Conservation (phyloP, 2,888 invertebrate species). For the Sepioteuthis lessoniana region DNA sequence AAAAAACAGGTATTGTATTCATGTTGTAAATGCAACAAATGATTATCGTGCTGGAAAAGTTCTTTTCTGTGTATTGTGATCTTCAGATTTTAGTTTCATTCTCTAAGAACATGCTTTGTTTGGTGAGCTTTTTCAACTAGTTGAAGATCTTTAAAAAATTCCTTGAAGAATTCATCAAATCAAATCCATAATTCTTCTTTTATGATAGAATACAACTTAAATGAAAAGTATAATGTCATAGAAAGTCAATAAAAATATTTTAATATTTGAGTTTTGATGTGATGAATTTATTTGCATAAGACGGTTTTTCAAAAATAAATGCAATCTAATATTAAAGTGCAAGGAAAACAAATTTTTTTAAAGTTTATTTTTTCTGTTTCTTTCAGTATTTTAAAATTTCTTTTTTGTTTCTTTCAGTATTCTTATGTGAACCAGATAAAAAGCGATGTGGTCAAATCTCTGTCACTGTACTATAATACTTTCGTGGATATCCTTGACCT, state of each 20-base stretch:
- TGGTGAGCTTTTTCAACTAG: too few relatives aligned
- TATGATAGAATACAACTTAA: background rate
- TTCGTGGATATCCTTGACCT: conserved; percentile 98
- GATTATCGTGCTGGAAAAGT: too few relatives aligned
- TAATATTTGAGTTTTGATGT: background rate
- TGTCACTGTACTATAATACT: conserved; percentile 97
- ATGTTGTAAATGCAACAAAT: too few relatives aligned
- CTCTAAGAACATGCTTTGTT: too few relatives aligned
- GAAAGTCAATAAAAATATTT: background rate
- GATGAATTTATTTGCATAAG: too few relatives aligned
- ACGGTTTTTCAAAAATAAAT: too few relatives aligned
- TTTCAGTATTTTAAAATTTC: background rate
- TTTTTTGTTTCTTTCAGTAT: conserved; percentile 76
- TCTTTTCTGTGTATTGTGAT: too few relatives aligned
- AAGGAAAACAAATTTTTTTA: too few relatives aligned
- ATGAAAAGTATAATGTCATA: background rate
- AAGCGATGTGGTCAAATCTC: conserved; percentile 93
- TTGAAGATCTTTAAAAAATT: too few relatives aligned
- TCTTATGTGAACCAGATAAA: conserved; percentile 87
- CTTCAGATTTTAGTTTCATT: too few relatives aligned
- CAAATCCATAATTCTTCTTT: background rate
- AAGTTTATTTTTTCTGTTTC: background rate
- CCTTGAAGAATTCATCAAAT: background rate
- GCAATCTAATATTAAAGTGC: too few relatives aligned
- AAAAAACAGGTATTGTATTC: too few relatives aligned